Percentiles rank a stretch among this genome's conserved stretches.
phyloP scores from a whole-genome alignment of 2,113 vertebrate species.

The Alectura lathami region DNA sequence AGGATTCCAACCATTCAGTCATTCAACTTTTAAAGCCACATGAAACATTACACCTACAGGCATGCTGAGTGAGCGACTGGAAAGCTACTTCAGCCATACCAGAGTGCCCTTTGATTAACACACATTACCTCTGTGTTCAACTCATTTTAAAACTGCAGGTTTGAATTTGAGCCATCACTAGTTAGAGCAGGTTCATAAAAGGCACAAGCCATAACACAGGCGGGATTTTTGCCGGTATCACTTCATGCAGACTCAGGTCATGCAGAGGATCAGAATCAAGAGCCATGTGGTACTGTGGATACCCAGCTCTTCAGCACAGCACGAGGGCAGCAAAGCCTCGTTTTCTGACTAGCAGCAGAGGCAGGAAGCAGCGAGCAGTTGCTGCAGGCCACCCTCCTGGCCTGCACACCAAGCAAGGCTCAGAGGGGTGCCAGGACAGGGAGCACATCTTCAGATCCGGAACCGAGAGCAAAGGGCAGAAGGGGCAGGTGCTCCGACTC shows the following conservation, averaged over 20 bases:
- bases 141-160: not conserved
- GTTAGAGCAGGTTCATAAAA: not conserved
- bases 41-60: not conserved
- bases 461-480: not conserved
- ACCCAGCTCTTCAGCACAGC: not conserved
- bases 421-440: not conserved
- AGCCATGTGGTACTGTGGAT: not conserved
- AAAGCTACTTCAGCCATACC: not conserved
- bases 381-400: not conserved
- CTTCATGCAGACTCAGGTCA: not conserved
- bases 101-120: not conserved
- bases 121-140: not conserved
- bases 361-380: not conserved
- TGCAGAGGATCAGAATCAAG: not conserved
- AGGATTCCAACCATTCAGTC: not conserved
- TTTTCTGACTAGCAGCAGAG: not conserved
- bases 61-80: not conserved
- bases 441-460: not conserved
- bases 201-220: not conserved
- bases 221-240: not conserved
- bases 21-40: not conserved
- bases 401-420: not conserved
- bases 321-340: constrained; percentile 20
- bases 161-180: not conserved
- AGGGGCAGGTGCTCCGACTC: not conserved